Evolutionary conservation across 37 sponge, comb jelly and placozoan genomes (phyloP), one percentile per base, ranked within the genome.

Genomic region (Mnemiopsis leidyi): DNA sequence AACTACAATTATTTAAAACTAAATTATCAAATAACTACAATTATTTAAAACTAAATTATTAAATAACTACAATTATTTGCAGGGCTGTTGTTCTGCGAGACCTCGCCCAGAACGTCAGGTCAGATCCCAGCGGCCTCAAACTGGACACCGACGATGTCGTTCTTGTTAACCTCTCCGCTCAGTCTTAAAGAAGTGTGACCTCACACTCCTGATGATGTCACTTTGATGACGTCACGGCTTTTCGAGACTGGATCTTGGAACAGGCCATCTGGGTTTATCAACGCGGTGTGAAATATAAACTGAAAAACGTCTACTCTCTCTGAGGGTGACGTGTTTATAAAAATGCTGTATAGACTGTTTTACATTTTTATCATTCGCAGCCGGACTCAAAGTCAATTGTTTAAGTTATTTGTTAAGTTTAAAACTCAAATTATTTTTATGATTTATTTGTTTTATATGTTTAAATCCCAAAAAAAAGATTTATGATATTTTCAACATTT

Each of bases 121-220:
- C 79, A 34, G 79, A 77, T 18, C 33, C 33, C 1, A 21, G 9
- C 36, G 79, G 79, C 1, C 36, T 77, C 35, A 77, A 26, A 0
- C 36, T 77, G 20, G 79, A 77, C 79, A 31, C 32, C 32, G 79
- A 77, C 36, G 79, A 77, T 32, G 79, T 77, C 32, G 79, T 77
- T 20, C 79, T 77, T 36, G 79, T 77, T 20, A 77, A 77, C 79
- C 36, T 77, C 5, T 77, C 79, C 30, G 79, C 79, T 32, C 32
- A 26, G 32, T 77, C 79, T 20, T 77, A 77, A 71, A n/a, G n/a
- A n/a, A 31, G 35, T 32, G 79, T 77, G 79, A 77, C 79, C 36
- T 77, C 36, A 34, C n/a, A n/a, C 13, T 48, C 61, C 9, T 48
- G 61, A 32, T 77, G 79, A 33, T 18, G 36, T 29, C 73, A 71